phyloP scores from a whole-genome alignment of 2,888 invertebrate genomes.

The Chesias legatella region DNA sequence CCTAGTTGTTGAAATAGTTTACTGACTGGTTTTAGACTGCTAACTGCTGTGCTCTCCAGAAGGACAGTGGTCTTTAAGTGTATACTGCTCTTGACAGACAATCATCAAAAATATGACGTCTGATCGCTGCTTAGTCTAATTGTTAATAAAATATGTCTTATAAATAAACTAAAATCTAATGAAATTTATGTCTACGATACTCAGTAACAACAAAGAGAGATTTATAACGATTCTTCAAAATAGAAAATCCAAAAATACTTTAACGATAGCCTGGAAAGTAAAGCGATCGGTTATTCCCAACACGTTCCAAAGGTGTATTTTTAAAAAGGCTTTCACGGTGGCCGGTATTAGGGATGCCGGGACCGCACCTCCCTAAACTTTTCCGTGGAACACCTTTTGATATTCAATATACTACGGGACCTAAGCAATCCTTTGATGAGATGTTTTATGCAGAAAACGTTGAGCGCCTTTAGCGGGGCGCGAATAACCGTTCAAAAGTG shows the following conservation, averaged over 20 bases:
- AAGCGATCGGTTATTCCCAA: constrained; percentile 61
- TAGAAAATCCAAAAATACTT: constrained; percentile 12
- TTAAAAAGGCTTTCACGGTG: constrained; percentile 73
- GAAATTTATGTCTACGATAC: background rate
- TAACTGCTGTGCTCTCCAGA: too few species aligned
- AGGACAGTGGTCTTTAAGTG: too few species aligned
- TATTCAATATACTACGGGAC: constrained; percentile 77
- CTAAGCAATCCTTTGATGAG: constrained; percentile 80
- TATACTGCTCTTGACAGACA: too few species aligned
- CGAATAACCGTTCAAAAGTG: constrained; percentile 78
- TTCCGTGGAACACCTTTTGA: constrained; percentile 75
- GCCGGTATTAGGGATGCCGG: constrained; percentile 68
- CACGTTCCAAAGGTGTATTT: constrained; percentile 76
- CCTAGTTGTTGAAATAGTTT: too few species aligned
- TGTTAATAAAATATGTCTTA: too few species aligned
- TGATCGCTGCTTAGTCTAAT: too few species aligned
- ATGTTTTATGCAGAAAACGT: constrained; percentile 81
- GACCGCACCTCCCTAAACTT: constrained; percentile 63
- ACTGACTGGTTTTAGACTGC: too few species aligned
- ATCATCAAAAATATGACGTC: too few species aligned
- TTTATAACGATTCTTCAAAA: constrained; percentile 4
- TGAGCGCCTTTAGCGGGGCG: constrained; percentile 71
- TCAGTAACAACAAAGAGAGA: background rate
- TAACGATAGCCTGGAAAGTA: constrained; percentile 21
- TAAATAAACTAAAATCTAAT: too few species aligned